Base-by-base conservation (phyloP, 2,113 vertebrate genomes). In the Oreochromis niloticus region DNA sequence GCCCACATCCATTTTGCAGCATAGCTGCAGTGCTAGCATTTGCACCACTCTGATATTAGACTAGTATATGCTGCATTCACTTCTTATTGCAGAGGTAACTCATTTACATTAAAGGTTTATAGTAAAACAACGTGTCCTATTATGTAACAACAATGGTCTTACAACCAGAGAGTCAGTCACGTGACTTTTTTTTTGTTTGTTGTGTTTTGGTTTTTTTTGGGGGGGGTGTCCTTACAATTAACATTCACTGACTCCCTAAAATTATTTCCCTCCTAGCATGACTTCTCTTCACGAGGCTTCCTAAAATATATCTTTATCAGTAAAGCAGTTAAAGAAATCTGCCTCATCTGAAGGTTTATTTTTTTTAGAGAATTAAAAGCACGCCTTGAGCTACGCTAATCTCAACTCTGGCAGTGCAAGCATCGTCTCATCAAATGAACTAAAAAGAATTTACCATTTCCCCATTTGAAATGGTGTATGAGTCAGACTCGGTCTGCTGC, bases 361-460 rank as follows among this genome's bases (percentile, higher is more conserved):
- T 71, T 27, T 61, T 61, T 63, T 39, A n/a, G 13, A 36, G 9
- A 16, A 41, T 86, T 32, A 16, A 52, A 19, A 27, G 24, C 19
- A 5, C 2, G n/a, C 43, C 8, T 19, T 79, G 52, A 19, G 32
- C 68, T 1, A 2, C 7, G 4, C 7, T 19, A 34, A 86, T 61
- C 81, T 79, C 56, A 16, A 36, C 36, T 80, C n/a, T 13, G 4
- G 14, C 39, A n/a, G 9, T 30, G 11, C 9, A 1, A 39, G 57
- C n/a, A 17, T 55, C 11, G 6, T 80, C 34, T 79, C 36, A 57
- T 34, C 34, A 34, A 61, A 80, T 55, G 39, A 82, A 75, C 14
- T 66, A 6, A 85, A 83, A 34, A 85, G 39, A 16, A 34, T 36
- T 84, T 71, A 6, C 7, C 43, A 36, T 56, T 91, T 82, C 24